A percentile compares a stretch with the other conserved stretches of the same genome.
Conservation (phyloP, 2,888 invertebrate species). For the Amphiduros pacificus region DNA sequence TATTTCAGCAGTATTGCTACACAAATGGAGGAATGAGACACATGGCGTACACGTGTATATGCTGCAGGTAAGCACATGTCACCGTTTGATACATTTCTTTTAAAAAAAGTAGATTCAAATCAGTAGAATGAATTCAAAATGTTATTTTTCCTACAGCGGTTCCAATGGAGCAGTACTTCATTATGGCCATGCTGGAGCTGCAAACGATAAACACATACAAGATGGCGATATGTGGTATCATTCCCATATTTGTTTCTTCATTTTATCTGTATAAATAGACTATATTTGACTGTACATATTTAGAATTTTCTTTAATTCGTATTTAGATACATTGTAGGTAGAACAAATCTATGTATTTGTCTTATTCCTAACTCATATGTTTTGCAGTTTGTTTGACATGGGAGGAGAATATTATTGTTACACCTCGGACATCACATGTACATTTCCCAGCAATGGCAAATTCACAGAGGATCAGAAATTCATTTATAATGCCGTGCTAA, state of each 20-base stretch:
- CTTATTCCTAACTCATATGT: no score
- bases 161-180: constrained; percentile 85
- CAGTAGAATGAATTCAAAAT: no score
- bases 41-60: constrained; percentile 90
- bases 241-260: neutral
- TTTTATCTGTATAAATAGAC: neutral
- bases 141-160: constrained; percentile 66
- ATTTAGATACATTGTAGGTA: no score
- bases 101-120: neutral
- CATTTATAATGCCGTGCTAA: constrained; percentile 82
- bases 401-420: constrained; percentile 94
- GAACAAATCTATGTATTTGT: no score
- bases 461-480: constrained; percentile 87
- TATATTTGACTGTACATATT: neutral
- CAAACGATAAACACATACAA: constrained; percentile 77
- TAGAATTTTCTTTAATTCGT: no score
- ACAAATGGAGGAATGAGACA: constrained; percentile 87
- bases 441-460: constrained; percentile 92
- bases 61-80: constrained; percentile 67
- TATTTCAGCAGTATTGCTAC: constrained; percentile 86
- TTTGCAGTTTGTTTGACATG: constrained; percentile 87
- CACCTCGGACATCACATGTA: constrained; percentile 94
- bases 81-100: neutral
- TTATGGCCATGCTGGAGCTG: constrained; percentile 96
- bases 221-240: constrained; percentile 86